Percentiles rank a stretch among this genome's conserved stretches.
phyloP scores from a whole-genome alignment of 2,113 vertebrate species.

The Prinia subflava region DNA sequence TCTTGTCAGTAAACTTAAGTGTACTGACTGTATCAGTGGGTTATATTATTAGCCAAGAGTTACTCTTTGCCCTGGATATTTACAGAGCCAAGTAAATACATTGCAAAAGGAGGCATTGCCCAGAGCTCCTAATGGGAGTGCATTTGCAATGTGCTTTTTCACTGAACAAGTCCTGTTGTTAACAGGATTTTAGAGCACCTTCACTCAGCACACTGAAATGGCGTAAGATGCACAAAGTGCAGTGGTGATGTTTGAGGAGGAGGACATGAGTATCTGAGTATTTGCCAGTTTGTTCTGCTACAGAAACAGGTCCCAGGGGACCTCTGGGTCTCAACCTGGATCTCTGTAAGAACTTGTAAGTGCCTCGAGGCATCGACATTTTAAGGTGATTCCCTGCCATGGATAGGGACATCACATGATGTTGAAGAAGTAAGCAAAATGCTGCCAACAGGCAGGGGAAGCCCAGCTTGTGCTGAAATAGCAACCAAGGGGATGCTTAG shows the following conservation, averaged over 20 bases:
- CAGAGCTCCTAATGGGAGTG: background rate
- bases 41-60: constrained; percentile 37
- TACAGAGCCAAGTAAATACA: background rate
- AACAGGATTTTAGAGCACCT: background rate
- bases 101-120: background rate
- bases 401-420: too few relatives aligned
- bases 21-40: background rate
- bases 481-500: background rate
- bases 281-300: background rate
- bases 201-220: background rate
- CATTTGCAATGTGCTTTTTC: background rate
- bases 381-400: background rate
- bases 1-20: background rate
- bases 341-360: background rate
- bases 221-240: background rate
- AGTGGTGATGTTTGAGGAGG: background rate
- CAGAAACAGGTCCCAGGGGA: background rate
- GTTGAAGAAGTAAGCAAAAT: background rate
- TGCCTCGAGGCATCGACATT: background rate
- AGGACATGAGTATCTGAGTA: background rate
- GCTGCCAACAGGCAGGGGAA: background rate
- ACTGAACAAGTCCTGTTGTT: background rate
- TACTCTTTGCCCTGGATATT: background rate
- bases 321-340: background rate
- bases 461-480: background rate